Evolutionary conservation across 2,113 vertebrate genomes (phyloP), one percentile per base, ranked within the genome.

Genomic region (Glaucomys volans): DNA sequence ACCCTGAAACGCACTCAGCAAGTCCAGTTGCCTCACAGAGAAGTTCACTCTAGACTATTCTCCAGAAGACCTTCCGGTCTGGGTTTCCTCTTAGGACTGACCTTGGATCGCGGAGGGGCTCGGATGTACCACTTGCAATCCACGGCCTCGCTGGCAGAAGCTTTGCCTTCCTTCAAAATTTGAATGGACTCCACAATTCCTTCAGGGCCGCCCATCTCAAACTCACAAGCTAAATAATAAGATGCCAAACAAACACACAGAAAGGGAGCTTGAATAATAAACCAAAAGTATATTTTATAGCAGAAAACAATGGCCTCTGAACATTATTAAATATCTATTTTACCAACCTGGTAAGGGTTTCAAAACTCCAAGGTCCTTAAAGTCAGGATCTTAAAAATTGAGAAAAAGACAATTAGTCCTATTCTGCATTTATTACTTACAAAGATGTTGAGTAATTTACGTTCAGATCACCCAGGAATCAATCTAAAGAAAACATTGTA

Each of bases 121-220:
- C 99, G 99, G 98, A 99, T 99, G 98, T 99, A 99, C 99, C 99
- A 99, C 98, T 99, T 99, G 98, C 99, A 99, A 98, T 99, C 99
- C 86, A 99, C 99, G 18, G 99, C 99, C 97, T 99, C 99, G 0
- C 98, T 98, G 87, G 99, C 99, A 92, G 98, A 98, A 91, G 99
- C 99, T 98, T 99, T 99, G 97, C 99, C 99, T 72, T 99, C 99
- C 98, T 99, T 99, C 96, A 99, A 98, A 98, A 99, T 99, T 97
- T 99, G 99, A 96, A 99, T 95, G 89, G 99, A 99, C 98, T 99
- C 99, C 97, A 99, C 99, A 97, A 99, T 99, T 95, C 99, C 99
- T 99, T 99, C 99, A 32, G 99, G 99, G 96, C 99, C 99, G 95
- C 99, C 99, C 99, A 99, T 99, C 98, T 99, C 99, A 98, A 99